Evolutionary conservation across 2,888 invertebrate genomes (phyloP), one percentile per base, ranked within the genome.

Genomic region (Leptarthrus brevirostris): DNA sequence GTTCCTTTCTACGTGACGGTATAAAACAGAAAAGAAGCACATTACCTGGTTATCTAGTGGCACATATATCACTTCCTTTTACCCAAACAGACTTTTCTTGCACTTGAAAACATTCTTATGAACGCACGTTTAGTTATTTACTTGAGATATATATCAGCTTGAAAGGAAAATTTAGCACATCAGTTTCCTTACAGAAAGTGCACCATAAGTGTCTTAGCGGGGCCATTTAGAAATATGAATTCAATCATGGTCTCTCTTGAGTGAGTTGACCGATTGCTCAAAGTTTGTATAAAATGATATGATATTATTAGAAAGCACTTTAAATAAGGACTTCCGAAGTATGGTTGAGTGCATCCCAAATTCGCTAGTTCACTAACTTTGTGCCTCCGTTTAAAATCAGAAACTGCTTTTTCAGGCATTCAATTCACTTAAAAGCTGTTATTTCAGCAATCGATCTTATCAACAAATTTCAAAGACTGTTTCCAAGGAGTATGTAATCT

Each of bases 371-470:
- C n/a, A 40, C 3, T 3, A 40, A 40, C 3, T 40, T 12, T 40
- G 40, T 40, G n/a, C 40, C 8, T 40, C 12, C 8, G 12, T 2
- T 3, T 40, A 12, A 6, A 40, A 0, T 1, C 8, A 12, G 3
- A 6, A 40, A 47, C 18, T 30, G 16, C 12, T 52, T 69, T 22
- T 44, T 72, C 16, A 34, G 40, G 72, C 30, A 34, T 72, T 72
- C 61, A 72, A 72, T 72, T 72, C 61, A 49, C 72, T 72, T 58
- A 72, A 72, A 47, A 58, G 58, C 72, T 47, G 61, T 34, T 56
- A 61, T 40, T 44, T 56, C 24, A 26, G 36, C 40, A 49, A 36
- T 56, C 54, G 54, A 72, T 72, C 47, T 58, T 61, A 47, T 49
- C 58, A 36, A 34, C 14, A 8, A 16, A 24, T 34, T 54, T 30